Evolutionary conservation across 30 jellyfish, hydroid and myxozoan species (phyloP).

Genomic region (Aurelia aurita complex sp. Pacific): DNA sequence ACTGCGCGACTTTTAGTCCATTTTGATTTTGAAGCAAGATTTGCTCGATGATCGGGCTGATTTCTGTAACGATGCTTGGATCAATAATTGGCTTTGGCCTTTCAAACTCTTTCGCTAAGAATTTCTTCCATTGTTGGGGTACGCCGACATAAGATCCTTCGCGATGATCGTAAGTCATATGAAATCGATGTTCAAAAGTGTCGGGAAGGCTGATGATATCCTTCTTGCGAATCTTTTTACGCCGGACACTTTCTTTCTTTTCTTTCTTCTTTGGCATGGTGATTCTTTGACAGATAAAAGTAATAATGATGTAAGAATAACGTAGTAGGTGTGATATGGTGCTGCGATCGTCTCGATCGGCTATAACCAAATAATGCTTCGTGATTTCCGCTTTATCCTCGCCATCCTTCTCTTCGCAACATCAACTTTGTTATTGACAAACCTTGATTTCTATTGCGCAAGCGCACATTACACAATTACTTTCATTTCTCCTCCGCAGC

Average conservation of each 20-base stretch:
- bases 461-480: slow-evolving; percentile 2
- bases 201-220: slow-evolving; percentile 88
- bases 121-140: slow-evolving; percentile 98
- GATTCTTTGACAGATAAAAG: not conserved
- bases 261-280: slow-evolving; percentile 64
- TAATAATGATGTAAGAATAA: not conserved
- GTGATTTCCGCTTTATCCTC: slow-evolving; percentile 57
- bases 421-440: slow-evolving; percentile 19
- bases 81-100: slow-evolving; percentile 94
- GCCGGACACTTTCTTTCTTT: slow-evolving; percentile 45
- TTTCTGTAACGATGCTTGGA: slow-evolving; percentile 94
- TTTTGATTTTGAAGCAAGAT: slow-evolving; percentile 68
- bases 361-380: not conserved
- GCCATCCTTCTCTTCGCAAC: slow-evolving; percentile 49
- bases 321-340: not conserved
- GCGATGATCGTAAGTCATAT: slow-evolving; percentile 94
- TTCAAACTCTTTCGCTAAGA: slow-evolving; percentile 88
- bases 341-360: not conserved
- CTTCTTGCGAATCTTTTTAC: slow-evolving; percentile 84
- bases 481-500: slow-evolving; percentile 35
- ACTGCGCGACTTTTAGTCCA: slow-evolving; percentile 52
- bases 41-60: slow-evolving; percentile 75
- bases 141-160: slow-evolving; percentile 95
- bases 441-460: slow-evolving; percentile 57
- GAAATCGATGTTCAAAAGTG: slow-evolving; percentile 82